Conservation (phyloP, 2,797 vertebrate genomes). For the Syngnathus acus region DNA sequence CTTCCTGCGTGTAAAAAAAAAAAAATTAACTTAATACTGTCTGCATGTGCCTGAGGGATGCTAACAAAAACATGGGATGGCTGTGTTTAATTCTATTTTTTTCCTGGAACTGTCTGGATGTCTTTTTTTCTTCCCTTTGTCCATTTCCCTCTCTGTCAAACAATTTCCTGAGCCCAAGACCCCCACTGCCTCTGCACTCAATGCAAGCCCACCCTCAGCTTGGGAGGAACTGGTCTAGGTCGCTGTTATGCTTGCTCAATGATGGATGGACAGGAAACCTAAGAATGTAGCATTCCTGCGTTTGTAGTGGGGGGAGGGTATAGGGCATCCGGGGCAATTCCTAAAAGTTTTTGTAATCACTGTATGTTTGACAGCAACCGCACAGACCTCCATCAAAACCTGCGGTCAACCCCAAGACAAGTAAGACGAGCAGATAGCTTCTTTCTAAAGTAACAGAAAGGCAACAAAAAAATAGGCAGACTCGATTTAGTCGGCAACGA, state of each 20-base stretch:
- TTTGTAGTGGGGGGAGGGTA: slow-evolving; percentile 49
- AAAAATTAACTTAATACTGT: slow-evolving; percentile 60
- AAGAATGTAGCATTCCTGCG: slow-evolving; percentile 57
- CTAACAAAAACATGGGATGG: slow-evolving; percentile 61
- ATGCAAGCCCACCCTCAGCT: slow-evolving; percentile 57
- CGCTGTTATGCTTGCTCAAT: slow-evolving; percentile 60
- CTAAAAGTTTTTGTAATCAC: slow-evolving; percentile 53
- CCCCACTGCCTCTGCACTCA: slow-evolving; percentile 51
- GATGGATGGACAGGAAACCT: slow-evolving; percentile 65
- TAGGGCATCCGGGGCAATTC: slow-evolving; percentile 33
- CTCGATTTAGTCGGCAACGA: slow-evolving; percentile 47
- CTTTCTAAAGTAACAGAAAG: slow-evolving; percentile 38
- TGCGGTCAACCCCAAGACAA: slow-evolving; percentile 42
- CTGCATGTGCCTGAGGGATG: slow-evolving; percentile 59
- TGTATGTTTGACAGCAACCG: slow-evolving; percentile 54
- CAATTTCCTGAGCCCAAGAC: slow-evolving; percentile 50
- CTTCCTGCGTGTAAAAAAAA: slow-evolving; percentile 63
- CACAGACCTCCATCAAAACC: slow-evolving; percentile 52
- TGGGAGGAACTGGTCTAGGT: slow-evolving; percentile 52
- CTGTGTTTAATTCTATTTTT: slow-evolving; percentile 54
- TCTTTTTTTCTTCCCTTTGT: slow-evolving; percentile 48
- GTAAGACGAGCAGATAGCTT: slow-evolving; percentile 47
- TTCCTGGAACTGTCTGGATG: slow-evolving; percentile 55
- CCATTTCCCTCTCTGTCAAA: slow-evolving; percentile 58
- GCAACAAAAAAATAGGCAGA: slow-evolving; percentile 30